Conservation (phyloP, 2,888 invertebrate species). For the Vanessa cardui region DNA sequence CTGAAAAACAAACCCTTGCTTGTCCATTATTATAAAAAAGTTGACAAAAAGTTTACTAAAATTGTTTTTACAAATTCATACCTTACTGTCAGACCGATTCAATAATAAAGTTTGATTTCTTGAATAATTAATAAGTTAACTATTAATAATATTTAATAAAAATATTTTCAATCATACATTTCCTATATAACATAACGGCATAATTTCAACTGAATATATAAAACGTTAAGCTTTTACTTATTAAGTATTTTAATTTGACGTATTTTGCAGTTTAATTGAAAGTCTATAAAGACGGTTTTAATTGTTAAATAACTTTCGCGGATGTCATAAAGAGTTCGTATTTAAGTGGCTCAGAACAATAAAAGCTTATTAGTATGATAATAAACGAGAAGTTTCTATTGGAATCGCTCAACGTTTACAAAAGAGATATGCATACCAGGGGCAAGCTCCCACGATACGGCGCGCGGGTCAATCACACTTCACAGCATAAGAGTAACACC, state of each 20-base stretch:
- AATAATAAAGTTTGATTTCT: too few relatives aligned
- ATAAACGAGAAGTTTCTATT: constrained; percentile 13
- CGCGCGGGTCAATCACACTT: constrained; percentile 22
- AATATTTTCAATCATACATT: too few relatives aligned
- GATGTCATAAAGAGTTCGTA: neutral
- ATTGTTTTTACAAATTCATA: too few relatives aligned
- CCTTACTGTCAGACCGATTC: too few relatives aligned
- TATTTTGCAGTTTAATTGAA: neutral
- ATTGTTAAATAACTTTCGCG: constrained; percentile 9
- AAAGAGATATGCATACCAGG: constrained; percentile 7
- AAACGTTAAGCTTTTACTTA: neutral
- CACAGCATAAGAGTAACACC: constrained; percentile 19
- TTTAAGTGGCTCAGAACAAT: constrained; percentile 19
- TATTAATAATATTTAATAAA: too few relatives aligned
- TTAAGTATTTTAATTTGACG: neutral
- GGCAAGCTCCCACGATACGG: constrained; percentile 13
- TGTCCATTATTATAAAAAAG: too few relatives aligned
- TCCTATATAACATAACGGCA: too few relatives aligned
- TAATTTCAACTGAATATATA: too few relatives aligned
- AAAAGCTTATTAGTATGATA: constrained; percentile 4
- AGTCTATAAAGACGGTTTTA: neutral
- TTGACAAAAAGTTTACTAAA: too few relatives aligned
- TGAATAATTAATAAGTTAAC: too few relatives aligned
- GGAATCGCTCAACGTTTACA: constrained; percentile 2
- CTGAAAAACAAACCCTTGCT: too few relatives aligned